Base-by-base conservation (phyloP, 2,888 invertebrate genomes). In the Spilosoma lubricipeda region DNA sequence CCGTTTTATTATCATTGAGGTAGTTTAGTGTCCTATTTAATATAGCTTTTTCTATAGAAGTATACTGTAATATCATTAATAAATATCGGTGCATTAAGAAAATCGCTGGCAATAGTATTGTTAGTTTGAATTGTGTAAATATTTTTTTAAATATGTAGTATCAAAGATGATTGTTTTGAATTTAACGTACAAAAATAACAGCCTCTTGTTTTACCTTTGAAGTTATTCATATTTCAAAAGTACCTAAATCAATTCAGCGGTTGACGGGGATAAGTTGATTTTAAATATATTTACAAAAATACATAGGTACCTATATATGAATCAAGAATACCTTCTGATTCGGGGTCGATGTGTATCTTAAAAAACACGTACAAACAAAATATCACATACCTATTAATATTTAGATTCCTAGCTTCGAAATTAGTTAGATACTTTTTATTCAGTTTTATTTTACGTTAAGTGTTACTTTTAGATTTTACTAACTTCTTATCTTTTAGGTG, bases 1-100 rank as follows among this genome's bases (percentile, higher is more conserved):
- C 84, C 82, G 79, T 89, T 86, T 87, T 84, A 88, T 85, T 85
- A 84, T 82, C 76, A 67, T 48, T 74, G 77, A 76, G 74, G 74
- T 80, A 76, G 77, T 82, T 82, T 78, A 71, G 56, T 7, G 72
- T 69, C 15, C 68, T 18, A 42, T 52, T 18, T 74, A 30, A 75
- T 71, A 7, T 30, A 63, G 30, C 63, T 1, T 63, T 18, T 63
- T 63, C 30, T 63, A 63, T 30, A 18, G 27, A 63, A 30, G 63
- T 63, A 30, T 15, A 27, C 15, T 63, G 27, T 59, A n/a, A 59
- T 1, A 27, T 59, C 59, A 8, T 63, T 63, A 18, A 30, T 30
- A 13, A 59, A 18, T 63, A 18, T 30, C 30, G 30, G 15, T 63
- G 30, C n/a, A n/a, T 30, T 27, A 13, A 59, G 23, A n/a, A 27